A percentile compares a stretch with the other conserved stretches of the same genome.
These are phyloP conservation scores for Mystacides longicornis DNA, from an alignment of 2,888 invertebrate species.

Conservation along the genomic window DNA sequence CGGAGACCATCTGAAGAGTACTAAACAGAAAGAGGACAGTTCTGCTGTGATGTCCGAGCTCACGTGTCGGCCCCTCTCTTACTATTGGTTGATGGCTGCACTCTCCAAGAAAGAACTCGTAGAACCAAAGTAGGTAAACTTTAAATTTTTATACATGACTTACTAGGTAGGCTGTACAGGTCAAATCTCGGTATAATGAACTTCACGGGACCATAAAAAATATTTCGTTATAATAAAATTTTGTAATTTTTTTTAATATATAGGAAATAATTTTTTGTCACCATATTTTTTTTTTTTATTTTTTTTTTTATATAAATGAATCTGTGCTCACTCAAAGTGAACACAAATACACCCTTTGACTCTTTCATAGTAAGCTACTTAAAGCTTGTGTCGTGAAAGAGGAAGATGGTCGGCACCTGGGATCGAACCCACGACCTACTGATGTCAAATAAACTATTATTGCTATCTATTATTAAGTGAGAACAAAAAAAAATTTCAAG, in stretches of 20 bases:
- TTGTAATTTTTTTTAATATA: neutral
- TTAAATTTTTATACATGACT: neutral
- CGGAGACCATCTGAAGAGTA: too few relatives aligned
- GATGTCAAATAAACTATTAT: too few relatives aligned
- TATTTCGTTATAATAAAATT: neutral
- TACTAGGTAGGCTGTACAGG: too few relatives aligned
- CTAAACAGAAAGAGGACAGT: too few relatives aligned
- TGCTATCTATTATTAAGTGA: too few relatives aligned
- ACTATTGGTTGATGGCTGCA: constrained; percentile 53
- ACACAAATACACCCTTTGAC: too few relatives aligned
- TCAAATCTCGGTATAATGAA: neutral
- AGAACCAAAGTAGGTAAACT: constrained; percentile 36
- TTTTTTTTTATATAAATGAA: neutral
- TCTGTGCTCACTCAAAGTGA: too few relatives aligned
- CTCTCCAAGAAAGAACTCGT: constrained; percentile 43
- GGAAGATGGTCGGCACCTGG: too few relatives aligned
- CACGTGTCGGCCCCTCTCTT: constrained; percentile 49
- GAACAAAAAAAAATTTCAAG: too few relatives aligned
- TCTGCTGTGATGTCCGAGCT: constrained; percentile 31
- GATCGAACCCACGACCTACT: too few relatives aligned
- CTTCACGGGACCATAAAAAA: neutral
- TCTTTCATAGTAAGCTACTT: too few relatives aligned
- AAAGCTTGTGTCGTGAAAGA: too few relatives aligned
- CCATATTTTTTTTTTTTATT: neutral
- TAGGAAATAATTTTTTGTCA: neutral